Evolutionary conservation across 2,113 vertebrate species (phyloP).

Genomic region (Cavia aperea): DNA sequence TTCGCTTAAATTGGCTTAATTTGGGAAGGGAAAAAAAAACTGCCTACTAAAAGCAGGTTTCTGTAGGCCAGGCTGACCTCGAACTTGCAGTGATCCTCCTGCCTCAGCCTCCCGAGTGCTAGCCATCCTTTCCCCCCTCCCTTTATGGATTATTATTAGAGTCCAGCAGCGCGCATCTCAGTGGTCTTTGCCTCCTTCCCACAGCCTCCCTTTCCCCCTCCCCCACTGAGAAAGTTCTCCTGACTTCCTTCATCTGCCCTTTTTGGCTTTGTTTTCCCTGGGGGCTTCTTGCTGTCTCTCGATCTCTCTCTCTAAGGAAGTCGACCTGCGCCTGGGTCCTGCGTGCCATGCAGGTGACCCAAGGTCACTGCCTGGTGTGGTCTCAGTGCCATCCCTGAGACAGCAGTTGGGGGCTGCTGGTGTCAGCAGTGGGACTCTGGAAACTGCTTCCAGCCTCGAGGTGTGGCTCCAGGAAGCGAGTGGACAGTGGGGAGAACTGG

Average conservation of each 20-base stretch:
- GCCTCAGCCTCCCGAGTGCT: neutral
- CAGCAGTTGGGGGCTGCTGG: rapidly evolving
- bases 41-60: neutral
- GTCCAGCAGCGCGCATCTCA: neutral
- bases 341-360: neutral
- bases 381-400: neutral
- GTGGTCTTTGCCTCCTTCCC: too few relatives aligned
- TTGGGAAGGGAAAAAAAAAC: too few relatives aligned
- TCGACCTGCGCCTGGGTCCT: neutral
- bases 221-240: neutral
- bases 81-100: neutral
- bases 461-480: neutral
- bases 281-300: neutral
- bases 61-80: neutral
- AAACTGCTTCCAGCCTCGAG: neutral
- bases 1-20: too few relatives aligned
- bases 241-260: neutral
- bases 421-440: neutral
- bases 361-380: neutral
- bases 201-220: neutral
- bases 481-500: neutral
- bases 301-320: neutral
- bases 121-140: neutral
- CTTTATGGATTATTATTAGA: neutral
- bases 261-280: neutral